A percentile compares a stretch with the other conserved stretches of the same genome.
Evolutionary conservation across 2,888 invertebrate genomes (phyloP).

Genomic region (Pristionchus japonicus): DNA sequence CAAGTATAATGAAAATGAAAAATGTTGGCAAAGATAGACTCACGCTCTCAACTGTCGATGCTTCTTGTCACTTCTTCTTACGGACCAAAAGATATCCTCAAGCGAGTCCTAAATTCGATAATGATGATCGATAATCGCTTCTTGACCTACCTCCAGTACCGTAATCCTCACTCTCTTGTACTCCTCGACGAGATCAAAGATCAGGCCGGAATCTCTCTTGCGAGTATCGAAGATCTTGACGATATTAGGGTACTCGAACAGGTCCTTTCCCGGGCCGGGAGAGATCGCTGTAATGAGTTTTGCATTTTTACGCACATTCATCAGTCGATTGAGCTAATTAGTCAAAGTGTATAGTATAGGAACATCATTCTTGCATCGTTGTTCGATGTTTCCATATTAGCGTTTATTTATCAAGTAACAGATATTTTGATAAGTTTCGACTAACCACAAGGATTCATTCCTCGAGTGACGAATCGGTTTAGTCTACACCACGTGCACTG

Average conservation of each 20-base stretch:
- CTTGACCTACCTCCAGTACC: not conserved
- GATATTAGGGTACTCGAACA: conserved; percentile 27
- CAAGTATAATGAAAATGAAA: too few relatives aligned
- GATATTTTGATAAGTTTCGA: too few relatives aligned
- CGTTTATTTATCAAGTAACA: too few relatives aligned
- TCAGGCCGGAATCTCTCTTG: not conserved
- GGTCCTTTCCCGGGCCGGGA: not conserved
- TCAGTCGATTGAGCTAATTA: too few relatives aligned
- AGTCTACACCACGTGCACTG: conserved; percentile 3
- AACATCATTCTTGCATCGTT: too few relatives aligned
- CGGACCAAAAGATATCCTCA: not conserved
- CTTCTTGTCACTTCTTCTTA: conserved; percentile 24
- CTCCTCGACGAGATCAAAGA: conserved; percentile 36
- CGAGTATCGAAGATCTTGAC: conserved; percentile 24
- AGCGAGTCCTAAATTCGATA: not conserved
- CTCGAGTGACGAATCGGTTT: not conserved
- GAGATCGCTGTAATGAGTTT: conserved; percentile 20
- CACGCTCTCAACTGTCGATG: conserved; percentile 33
- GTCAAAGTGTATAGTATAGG: too few relatives aligned
- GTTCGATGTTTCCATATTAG: too few relatives aligned
- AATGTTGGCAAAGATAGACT: not conserved
- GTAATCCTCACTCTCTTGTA: conserved; percentile 15
- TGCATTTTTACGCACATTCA: too few relatives aligned
- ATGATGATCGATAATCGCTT: not conserved
- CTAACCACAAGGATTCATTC: conserved; percentile 18